Conservation (phyloP, 1,140 invertebrate genomes). For the Rhyacophila brunnea region DNA sequence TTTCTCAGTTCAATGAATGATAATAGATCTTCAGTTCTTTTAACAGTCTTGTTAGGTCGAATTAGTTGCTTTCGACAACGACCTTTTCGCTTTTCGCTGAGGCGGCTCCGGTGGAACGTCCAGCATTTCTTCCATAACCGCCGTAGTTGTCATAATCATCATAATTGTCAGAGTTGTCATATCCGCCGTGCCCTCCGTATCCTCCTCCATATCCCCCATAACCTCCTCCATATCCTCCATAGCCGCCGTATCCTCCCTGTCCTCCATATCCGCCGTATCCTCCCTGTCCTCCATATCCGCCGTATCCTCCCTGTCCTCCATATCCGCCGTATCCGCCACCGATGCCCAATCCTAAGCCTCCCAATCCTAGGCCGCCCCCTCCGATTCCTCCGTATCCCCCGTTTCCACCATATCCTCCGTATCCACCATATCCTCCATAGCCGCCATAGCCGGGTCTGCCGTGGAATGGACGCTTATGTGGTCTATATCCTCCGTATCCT, state of each 20-base stretch:
- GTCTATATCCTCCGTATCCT: constrained; percentile 32
- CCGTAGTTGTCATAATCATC: constrained; percentile 19
- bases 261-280: constrained; percentile 21
- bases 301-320: constrained; percentile 20
- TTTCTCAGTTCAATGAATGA: too few relatives aligned
- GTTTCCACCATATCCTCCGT: constrained; percentile 14
- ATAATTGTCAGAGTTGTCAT: constrained; percentile 7
- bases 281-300: constrained; percentile 11
- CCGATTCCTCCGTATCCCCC: constrained; percentile 18
- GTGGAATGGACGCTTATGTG: constrained; percentile 4
- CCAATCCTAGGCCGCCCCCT: constrained; percentile 7
- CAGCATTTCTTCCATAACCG: constrained; percentile 26
- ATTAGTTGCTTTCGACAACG: background rate
- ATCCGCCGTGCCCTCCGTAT: constrained; percentile 15
- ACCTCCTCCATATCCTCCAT: constrained; percentile 18
- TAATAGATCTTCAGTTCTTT: too few relatives aligned
- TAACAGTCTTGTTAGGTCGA: background rate
- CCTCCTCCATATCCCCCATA: constrained; percentile 19
- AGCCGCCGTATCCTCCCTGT: constrained; percentile 7
- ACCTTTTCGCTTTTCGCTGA: constrained; percentile 3
- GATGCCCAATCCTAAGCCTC: constrained; percentile 10
- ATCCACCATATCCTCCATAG: constrained; percentile 20
- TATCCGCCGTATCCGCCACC: constrained; percentile 22
- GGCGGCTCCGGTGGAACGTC: constrained; percentile 11
- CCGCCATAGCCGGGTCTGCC: constrained; percentile 24